Base-by-base conservation (phyloP, 2,888 invertebrate genomes). In the Thumatha senex region DNA sequence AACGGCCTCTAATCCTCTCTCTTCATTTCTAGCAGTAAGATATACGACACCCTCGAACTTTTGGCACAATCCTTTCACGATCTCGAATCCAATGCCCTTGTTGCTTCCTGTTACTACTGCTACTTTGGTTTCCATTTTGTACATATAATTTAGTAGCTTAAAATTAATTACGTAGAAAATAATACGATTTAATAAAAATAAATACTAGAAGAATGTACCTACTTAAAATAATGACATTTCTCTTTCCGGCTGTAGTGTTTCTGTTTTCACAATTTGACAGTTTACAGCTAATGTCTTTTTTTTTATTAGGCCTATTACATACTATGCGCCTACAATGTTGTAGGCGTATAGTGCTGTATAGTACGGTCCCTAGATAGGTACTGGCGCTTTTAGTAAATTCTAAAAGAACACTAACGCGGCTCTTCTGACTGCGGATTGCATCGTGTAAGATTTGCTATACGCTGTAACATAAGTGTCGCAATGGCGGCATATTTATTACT, bases 21-120 rank as follows among this genome's bases (percentile, higher is more conserved):
- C 87, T 67, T 90, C 92, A 78, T 94, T 92, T 78, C 96, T 92
- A 56, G 95, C 93, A 72, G 96, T 96, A 59, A 96, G 87, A 80
- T 95, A 95, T 57, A 96, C 96, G 77, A 89, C 90, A 56, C 95
- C 96, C 72, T 94, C 84, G 77, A 93, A 96, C 76, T 93, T 93
- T 72, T 93, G 86, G 81, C 95, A 95, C 54, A 96, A 86, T 31
- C 91, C 91, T 71, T 91, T 90, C 42, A 90, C 89, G 54, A 91
- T 90, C 73, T 89, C 88, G 65, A 83, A 89, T 58, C 91, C 91
- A 72, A 92, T 86, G 54, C 91, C 91, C 74, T 76, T 88, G 67
- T 92, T 92, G 55, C 80, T 75, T 56, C 91, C 91, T 39, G 90
- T 90, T 63, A 92, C 91, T 72, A 92, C 72, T 66, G 91, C 91